These are phyloP conservation scores for Microdon myrmicae DNA, from an alignment of 2,888 invertebrate genomes.

Conservation along the genomic window DNA sequence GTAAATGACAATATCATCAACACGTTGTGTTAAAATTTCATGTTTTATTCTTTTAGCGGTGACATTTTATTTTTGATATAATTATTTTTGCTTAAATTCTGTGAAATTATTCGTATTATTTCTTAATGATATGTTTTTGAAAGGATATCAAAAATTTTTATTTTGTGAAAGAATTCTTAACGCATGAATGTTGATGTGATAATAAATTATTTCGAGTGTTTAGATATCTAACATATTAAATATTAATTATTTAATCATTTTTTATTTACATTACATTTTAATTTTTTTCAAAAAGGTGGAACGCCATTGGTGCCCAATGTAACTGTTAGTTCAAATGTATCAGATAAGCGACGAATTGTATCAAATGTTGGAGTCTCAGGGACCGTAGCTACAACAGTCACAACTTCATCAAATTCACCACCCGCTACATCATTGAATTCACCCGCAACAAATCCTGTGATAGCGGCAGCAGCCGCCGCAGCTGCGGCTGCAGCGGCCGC, in stretches of 20 bases:
- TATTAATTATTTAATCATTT: constrained; percentile 13
- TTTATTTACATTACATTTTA: constrained; percentile 41
- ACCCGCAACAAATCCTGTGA: constrained; percentile 31
- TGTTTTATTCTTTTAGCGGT: no score
- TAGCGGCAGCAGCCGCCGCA: constrained; percentile 14
- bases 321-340: constrained; percentile 39
- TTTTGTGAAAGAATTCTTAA: no score
- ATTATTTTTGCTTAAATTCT: no score
- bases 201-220: no score
- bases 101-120: no score
- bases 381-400: constrained; percentile 29
- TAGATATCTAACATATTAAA: no score
- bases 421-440: no score
- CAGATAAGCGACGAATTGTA: constrained; percentile 56
- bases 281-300: constrained; percentile 66
- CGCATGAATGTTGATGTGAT: constrained; percentile 43
- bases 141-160: no score
- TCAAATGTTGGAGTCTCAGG: constrained; percentile 49
- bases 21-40: no score
- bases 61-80: no score
- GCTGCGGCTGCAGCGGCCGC: constrained; percentile 32
- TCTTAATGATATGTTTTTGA: no score
- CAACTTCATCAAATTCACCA: constrained; percentile 18
- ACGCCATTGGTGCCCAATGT: constrained; percentile 68
- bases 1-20: no score